Evolutionary conservation across 2,113 vertebrate species (phyloP).

Genomic region (Alaudala cheleensis): DNA sequence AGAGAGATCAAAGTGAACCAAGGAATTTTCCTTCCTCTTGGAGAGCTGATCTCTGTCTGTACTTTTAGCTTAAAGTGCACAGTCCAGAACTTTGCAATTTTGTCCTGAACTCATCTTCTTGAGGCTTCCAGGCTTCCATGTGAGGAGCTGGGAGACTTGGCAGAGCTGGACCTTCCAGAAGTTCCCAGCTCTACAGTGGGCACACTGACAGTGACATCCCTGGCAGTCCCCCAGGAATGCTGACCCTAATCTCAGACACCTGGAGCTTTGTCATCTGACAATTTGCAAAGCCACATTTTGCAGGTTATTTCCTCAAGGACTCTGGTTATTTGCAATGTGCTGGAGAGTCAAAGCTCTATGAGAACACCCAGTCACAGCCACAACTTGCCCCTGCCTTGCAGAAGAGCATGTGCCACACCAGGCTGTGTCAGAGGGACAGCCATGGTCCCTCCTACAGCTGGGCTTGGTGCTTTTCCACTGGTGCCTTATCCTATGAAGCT

Average conservation of each 20-base stretch:
- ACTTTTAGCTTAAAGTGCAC: background rate
- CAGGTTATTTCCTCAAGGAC: background rate
- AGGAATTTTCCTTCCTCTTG: background rate
- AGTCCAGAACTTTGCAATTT: background rate
- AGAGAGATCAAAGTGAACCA: background rate
- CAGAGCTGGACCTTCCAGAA: background rate
- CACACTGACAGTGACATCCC: background rate
- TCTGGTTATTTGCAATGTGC: background rate
- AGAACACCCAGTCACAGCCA: background rate
- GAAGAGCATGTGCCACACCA: background rate
- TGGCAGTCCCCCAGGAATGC: background rate
- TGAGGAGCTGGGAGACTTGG: background rate
- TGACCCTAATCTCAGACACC: background rate
- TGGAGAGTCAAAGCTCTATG: background rate
- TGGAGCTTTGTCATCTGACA: background rate
- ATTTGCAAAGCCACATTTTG: background rate
- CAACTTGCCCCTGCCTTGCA: background rate
- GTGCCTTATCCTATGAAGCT: background rate
- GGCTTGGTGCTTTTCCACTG: background rate
- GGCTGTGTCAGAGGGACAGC: background rate
- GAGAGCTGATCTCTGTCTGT: background rate
- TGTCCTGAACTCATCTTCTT: background rate
- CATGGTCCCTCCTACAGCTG: background rate
- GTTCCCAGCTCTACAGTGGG: background rate
- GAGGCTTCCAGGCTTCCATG: background rate